Evolutionary conservation across 2,113 vertebrate species (phyloP).

Genomic region (Arizona elegans): DNA sequence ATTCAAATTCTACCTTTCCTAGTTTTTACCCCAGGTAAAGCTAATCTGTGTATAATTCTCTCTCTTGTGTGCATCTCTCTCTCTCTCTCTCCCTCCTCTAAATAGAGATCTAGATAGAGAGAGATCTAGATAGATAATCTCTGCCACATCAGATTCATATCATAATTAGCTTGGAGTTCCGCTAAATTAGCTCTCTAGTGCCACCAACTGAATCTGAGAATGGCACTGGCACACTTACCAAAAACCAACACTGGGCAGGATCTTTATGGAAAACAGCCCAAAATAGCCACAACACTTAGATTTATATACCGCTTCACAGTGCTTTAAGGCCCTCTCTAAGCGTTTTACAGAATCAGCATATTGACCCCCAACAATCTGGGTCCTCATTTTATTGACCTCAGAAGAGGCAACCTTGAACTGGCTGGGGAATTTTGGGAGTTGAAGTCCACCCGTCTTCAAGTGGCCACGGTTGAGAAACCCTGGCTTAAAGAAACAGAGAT

Average conservation of each 20-base stretch:
- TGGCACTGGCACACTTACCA: background rate
- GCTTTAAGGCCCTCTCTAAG: no score
- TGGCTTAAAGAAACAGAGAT: no score
- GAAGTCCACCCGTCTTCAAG: no score
- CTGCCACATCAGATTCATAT: background rate
- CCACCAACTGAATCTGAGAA: background rate
- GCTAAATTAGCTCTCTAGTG: constrained; percentile 27
- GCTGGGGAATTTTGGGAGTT: no score
- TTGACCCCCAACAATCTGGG: no score
- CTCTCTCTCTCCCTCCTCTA: background rate
- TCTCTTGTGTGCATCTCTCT: background rate
- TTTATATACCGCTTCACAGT: no score
- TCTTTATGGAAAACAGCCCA: background rate
- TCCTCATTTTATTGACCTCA: no score
- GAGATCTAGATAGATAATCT: background rate
- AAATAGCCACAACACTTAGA: background rate
- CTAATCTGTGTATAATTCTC: background rate
- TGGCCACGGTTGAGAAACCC: no score
- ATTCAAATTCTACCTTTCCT: background rate
- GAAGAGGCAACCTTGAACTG: no score
- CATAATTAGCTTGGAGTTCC: background rate
- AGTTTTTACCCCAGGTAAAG: background rate
- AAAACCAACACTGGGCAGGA: background rate
- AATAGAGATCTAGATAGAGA: no score
- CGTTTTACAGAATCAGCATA: no score